Percentiles rank a stretch among this genome's conserved stretches.
Conservation (phyloP, 1,140 invertebrate genomes). For the Potamilus streckersoni region DNA sequence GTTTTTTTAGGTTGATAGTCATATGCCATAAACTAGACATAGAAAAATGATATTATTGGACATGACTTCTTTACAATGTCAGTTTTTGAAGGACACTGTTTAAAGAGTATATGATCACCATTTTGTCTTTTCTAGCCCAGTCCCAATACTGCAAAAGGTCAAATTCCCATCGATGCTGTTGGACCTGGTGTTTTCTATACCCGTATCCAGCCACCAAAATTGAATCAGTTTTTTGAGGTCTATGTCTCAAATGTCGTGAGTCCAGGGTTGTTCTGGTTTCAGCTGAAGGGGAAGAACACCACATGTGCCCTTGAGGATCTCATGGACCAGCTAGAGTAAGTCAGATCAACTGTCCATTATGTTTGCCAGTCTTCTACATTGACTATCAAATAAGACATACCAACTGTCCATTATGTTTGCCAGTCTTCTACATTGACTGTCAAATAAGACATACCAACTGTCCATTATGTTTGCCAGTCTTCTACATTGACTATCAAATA, state of each 20-base stretch:
- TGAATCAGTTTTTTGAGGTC: conserved; percentile 45
- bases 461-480: too few species aligned
- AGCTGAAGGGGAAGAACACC: conserved; percentile 43
- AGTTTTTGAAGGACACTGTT: background rate
- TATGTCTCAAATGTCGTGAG: conserved; percentile 55
- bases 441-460: too few species aligned
- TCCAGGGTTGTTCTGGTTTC: conserved; percentile 58
- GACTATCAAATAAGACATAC: too few species aligned
- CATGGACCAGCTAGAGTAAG: conserved; percentile 62
- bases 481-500: too few species aligned
- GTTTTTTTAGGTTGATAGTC: too few species aligned
- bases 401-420: too few species aligned
- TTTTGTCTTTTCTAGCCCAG: background rate
- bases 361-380: too few species aligned
- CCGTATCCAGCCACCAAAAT: conserved; percentile 30
- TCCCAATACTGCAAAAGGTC: conserved; percentile 1
- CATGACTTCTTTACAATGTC: background rate
- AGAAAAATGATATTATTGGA: too few species aligned
- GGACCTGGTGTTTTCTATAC: conserved; percentile 48
- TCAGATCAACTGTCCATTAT: background rate
- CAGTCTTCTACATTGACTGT: too few species aligned
- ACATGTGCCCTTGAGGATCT: conserved; percentile 54
- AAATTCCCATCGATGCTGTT: background rate
- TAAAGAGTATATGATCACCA: background rate
- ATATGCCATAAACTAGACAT: too few species aligned